phyloP scores from a whole-genome alignment of 2,888 invertebrate species.

The Temnothorax rugatulus region DNA sequence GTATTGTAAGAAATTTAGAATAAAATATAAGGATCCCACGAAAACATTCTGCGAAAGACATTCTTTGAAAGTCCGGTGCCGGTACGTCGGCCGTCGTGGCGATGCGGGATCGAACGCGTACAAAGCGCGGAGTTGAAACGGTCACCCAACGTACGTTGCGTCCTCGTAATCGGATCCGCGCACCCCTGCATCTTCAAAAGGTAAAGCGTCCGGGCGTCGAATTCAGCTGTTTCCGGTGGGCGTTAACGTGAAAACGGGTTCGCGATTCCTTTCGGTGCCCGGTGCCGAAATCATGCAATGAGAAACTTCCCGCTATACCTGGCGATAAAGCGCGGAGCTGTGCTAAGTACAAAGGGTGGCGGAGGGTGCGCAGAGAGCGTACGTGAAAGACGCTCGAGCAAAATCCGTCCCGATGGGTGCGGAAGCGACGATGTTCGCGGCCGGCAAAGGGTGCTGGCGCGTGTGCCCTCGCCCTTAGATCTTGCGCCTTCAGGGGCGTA shows the following conservation, averaged over 20 bases:
- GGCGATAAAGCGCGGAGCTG: conserved; percentile 43
- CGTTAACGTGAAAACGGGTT: conserved; percentile 80
- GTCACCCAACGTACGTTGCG: conserved; percentile 82
- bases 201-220: conserved; percentile 81
- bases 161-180: conserved; percentile 84
- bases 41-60: background rate
- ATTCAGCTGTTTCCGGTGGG: conserved; percentile 86
- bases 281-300: conserved; percentile 69
- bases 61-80: conserved; percentile 8
- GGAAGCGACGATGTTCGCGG: conserved; percentile 53
- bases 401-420: conserved; percentile 58
- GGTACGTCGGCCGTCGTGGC: background rate
- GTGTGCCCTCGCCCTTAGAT: conserved; percentile 56
- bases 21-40: background rate
- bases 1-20: background rate
- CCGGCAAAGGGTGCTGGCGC: conserved; percentile 73
- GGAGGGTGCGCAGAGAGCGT: background rate
- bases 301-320: conserved; percentile 62
- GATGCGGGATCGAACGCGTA: conserved; percentile 54
- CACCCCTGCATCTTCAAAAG: conserved; percentile 80
- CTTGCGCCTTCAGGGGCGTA: conserved; percentile 81
- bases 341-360: conserved; percentile 38
- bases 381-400: conserved; percentile 50
- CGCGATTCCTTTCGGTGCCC: conserved; percentile 82
- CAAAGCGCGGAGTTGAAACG: conserved; percentile 75